Conservation (phyloP, 2,888 invertebrate genomes). For the Heliothis peltigera region DNA sequence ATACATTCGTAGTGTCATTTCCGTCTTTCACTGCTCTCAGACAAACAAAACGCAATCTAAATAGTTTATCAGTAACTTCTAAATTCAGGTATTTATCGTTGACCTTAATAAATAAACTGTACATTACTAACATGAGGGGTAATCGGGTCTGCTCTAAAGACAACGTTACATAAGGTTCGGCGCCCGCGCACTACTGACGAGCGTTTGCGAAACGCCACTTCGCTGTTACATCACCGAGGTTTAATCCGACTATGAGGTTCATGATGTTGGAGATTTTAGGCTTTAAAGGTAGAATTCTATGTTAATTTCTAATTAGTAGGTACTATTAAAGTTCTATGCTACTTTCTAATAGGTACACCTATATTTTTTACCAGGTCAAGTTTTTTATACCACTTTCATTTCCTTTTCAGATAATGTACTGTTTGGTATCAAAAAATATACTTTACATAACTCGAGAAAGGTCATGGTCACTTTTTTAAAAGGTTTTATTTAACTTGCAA, state of each 20-base stretch:
- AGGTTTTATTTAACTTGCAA: too few species aligned
- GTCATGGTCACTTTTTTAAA: not conserved
- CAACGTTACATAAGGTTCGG: constrained; percentile 73
- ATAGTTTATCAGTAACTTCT: not conserved
- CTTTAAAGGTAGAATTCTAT: not conserved
- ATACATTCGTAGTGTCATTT: not conserved
- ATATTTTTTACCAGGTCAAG: not conserved
- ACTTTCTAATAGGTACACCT: not conserved
- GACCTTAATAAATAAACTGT: constrained; percentile 23
- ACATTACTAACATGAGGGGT: constrained; percentile 50
- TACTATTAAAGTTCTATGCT: not conserved
- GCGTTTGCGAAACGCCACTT: constrained; percentile 74
- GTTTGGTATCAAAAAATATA: too few species aligned
- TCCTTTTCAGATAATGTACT: too few species aligned
- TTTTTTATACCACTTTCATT: not conserved
- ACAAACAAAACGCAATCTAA: not conserved
- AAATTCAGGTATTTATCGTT: not conserved
- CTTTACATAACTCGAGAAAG: not conserved
- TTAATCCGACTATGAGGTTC: constrained; percentile 36
- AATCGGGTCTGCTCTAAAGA: constrained; percentile 66
- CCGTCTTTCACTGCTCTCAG: not conserved
- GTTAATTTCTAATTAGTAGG: not conserved
- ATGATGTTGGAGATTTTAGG: constrained; percentile 2
- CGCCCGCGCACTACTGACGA: constrained; percentile 60
- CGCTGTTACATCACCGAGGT: constrained; percentile 66